Evolutionary conservation across 1,140 invertebrate genomes (phyloP).

Genomic region (Drosophila nigromelanica): DNA sequence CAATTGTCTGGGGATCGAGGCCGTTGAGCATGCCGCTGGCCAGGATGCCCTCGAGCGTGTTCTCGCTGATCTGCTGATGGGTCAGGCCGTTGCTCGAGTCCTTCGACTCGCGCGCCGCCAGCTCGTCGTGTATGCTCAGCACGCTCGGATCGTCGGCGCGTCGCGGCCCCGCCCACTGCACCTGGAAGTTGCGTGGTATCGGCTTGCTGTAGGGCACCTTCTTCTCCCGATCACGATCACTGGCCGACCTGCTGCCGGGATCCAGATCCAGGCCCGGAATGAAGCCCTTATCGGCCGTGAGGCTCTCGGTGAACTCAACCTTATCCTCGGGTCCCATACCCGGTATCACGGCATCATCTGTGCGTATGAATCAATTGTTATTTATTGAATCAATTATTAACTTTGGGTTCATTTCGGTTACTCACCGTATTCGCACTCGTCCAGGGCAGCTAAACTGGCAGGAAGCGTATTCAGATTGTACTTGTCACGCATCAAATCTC

Average conservation of each 20-base stretch:
- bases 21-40: constrained; percentile 85
- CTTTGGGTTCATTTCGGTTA: constrained; percentile 34
- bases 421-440: constrained; percentile 89
- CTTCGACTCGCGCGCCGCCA: constrained; percentile 77
- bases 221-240: constrained; percentile 89
- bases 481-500: constrained; percentile 98
- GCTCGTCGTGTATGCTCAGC: constrained; percentile 72
- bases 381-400: not conserved
- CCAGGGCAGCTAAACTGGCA: constrained; percentile 88
- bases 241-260: constrained; percentile 85
- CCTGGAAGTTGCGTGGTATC: constrained; percentile 97
- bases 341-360: constrained; percentile 93
- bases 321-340: constrained; percentile 95
- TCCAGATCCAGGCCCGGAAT: constrained; percentile 96
- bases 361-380: constrained; percentile 60
- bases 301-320: constrained; percentile 87
- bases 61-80: constrained; percentile 88
- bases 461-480: constrained; percentile 97
- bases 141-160: constrained; percentile 83
- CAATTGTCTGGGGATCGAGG: constrained; percentile 90
- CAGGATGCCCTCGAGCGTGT: constrained; percentile 89
- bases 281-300: constrained; percentile 85
- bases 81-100: constrained; percentile 87
- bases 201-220: constrained; percentile 97
- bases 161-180: constrained; percentile 95